A percentile compares a stretch with the other conserved stretches of the same genome.
Conservation (phyloP, 2,797 vertebrate species). For the Tenualosa thibaudeaui region DNA sequence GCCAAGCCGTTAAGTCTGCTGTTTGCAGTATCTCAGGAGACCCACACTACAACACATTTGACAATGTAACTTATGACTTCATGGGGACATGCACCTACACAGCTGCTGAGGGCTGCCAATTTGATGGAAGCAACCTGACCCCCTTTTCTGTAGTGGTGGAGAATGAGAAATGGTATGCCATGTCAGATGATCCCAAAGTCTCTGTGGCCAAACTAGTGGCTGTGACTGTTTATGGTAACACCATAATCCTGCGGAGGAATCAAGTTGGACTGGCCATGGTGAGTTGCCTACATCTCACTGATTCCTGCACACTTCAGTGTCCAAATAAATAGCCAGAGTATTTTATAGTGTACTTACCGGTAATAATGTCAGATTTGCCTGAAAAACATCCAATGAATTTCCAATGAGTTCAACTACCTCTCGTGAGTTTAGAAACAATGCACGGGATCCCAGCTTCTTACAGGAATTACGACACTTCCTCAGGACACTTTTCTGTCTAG, state of each 20-base stretch:
- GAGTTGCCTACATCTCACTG: not conserved
- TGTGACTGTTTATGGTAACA: constrained; percentile 60
- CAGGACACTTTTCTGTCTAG: not conserved
- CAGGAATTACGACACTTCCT: not conserved
- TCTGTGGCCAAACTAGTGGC: constrained; percentile 67
- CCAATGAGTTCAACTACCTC: too few relatives aligned
- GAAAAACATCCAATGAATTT: too few relatives aligned
- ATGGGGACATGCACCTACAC: constrained; percentile 71
- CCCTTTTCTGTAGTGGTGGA: constrained; percentile 67
- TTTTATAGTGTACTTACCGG: too few relatives aligned
- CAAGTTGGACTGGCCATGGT: not conserved
- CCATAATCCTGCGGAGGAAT: constrained; percentile 57
- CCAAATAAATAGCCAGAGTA: too few relatives aligned
- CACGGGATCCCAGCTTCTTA: too few relatives aligned
- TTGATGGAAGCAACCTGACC: constrained; percentile 56
- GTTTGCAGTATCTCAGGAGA: constrained; percentile 68
- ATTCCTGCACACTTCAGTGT: not conserved
- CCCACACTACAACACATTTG: constrained; percentile 69
- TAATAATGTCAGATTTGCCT: too few relatives aligned
- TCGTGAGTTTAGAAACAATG: too few relatives aligned
- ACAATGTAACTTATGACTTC: constrained; percentile 63
- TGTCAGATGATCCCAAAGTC: constrained; percentile 39
- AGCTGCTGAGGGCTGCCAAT: constrained; percentile 62
- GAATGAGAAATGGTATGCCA: constrained; percentile 58
- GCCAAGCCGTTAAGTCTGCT: constrained; percentile 61